Evolutionary conservation across 2,888 invertebrate species (phyloP), one percentile per base, ranked within the genome.

Genomic region (Zeuzera pyrina): DNA sequence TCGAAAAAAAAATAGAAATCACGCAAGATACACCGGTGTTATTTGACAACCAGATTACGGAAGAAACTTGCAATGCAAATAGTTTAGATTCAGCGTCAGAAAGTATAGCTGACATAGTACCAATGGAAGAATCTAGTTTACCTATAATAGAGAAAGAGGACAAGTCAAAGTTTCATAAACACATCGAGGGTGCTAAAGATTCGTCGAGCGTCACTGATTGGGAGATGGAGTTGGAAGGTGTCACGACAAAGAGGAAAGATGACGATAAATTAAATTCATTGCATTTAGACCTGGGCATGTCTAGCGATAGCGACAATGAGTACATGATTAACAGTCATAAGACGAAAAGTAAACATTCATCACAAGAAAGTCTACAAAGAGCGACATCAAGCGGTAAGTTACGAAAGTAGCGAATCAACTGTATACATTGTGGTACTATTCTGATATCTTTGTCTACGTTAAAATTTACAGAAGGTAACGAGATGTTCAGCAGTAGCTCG

Each of bases 161-260:
- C 2, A 72, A 72, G 46, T 49, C 64, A 2, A 65, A 47, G 38
- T 65, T 55, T 38, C 52, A 47, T 29, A 76, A 77, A 43, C 65
- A 68, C 30, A 52, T 56, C 0, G 72, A 69, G n/a, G 62, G 49
- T 12, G 61, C 48, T 2, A 78, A 77, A 39, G 73, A 76, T 36
- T 63, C 78, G 12, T 70, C 83, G 29, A 74, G 71, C 39, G 76
- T 76, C 33, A 73, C 83, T 2, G 87, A 88, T 45, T 88, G 88
- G 88, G 88, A 88, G 56, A 85, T 87, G 71, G 88, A 87, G 49
- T 56, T 87, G 25, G 88, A 87, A 38, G 83, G 86, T 19, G 85
- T 69, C 11, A 52, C 71, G n/a, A 59, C 67, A 15, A 81, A 79
- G 38, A 70, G 67, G 11, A 81, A 83, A 45, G 71, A 72, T 29